Evolutionary conservation across 2,888 invertebrate species (phyloP).

Genomic region (Drosophila suboccidentalis): DNA sequence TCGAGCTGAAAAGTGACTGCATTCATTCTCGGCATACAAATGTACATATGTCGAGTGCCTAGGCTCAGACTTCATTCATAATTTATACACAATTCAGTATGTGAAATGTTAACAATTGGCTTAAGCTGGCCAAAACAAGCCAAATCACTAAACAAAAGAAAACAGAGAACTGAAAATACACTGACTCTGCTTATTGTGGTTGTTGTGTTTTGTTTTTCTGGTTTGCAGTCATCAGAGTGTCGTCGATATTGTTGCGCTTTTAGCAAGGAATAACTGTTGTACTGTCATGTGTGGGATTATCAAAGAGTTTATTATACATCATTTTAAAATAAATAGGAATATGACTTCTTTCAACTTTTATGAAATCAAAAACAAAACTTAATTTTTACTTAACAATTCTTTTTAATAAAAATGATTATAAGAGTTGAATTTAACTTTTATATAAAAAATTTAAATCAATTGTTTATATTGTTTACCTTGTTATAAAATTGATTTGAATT

Average conservation of each 20-base stretch:
- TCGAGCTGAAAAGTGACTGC: background rate
- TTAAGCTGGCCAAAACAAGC: conserved; percentile 52
- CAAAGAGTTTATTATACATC: background rate
- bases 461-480: too few species aligned
- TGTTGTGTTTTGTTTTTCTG: background rate
- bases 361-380: too few species aligned
- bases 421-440: background rate
- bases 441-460: background rate
- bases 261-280: background rate
- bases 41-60: conserved; percentile 28
- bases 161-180: conserved; percentile 23
- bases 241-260: background rate
- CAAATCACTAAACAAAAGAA: conserved; percentile 25
- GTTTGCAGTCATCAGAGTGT: background rate
- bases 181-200: background rate
- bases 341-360: too few species aligned
- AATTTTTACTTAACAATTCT: too few species aligned
- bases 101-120: conserved; percentile 47
- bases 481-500: too few species aligned
- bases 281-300: background rate
- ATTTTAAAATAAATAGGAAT: too few species aligned
- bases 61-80: conserved; percentile 31
- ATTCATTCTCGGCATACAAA: conserved; percentile 21
- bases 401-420: too few species aligned
- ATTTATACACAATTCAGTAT: conserved; percentile 10